phyloP scores from a whole-genome alignment of 2,797 vertebrate genomes.

The Decapterus maruadsi region DNA sequence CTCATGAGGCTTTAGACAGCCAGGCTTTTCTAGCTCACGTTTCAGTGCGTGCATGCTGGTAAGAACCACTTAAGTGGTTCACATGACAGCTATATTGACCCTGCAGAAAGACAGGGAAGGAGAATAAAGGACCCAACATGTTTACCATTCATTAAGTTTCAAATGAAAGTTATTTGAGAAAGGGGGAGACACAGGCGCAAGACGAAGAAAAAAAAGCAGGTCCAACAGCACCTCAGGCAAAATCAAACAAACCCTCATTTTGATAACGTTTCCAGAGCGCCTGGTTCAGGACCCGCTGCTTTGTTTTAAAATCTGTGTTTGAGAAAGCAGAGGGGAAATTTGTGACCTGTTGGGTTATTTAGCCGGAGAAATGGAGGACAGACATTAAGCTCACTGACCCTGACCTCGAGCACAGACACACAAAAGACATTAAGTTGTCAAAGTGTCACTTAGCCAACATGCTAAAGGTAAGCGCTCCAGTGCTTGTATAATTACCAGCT shows the following conservation, averaged over 20 bases:
- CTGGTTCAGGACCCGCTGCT: slow-evolving; percentile 24
- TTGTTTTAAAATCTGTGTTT: slow-evolving; percentile 29
- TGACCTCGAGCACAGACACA: slow-evolving; percentile 63
- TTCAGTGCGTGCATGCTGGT: slow-evolving; percentile 56
- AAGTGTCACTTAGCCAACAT: slow-evolving; percentile 73
- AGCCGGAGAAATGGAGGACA: slow-evolving; percentile 43
- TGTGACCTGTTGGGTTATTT: slow-evolving; percentile 39
- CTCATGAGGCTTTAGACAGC: slow-evolving; percentile 36
- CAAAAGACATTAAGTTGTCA: slow-evolving; percentile 73
- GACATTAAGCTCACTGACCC: slow-evolving; percentile 64
- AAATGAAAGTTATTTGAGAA: slow-evolving; percentile 59
- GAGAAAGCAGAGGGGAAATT: slow-evolving; percentile 16
- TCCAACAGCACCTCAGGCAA: slow-evolving; percentile 17
- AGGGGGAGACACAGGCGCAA: slow-evolving; percentile 19
- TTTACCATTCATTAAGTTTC: slow-evolving; percentile 68
- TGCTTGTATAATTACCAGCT: slow-evolving; percentile 73
- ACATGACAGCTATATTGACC: slow-evolving; percentile 70
- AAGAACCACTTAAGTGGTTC: slow-evolving; percentile 69
- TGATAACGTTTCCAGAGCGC: slow-evolving; percentile 28
- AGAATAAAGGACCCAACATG: slow-evolving; percentile 48
- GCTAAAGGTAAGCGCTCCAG: slow-evolving; percentile 61
- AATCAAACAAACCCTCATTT: slow-evolving; percentile 47
- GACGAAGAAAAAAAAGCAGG: slow-evolving; percentile 21
- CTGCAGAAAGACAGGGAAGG: slow-evolving; percentile 56
- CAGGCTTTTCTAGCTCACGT: slow-evolving; percentile 63